A percentile compares a stretch with the other conserved stretches of the same genome.
These are phyloP conservation scores for Alosa alosa DNA, from an alignment of 2,113 vertebrate species.

Conservation along the genomic window DNA sequence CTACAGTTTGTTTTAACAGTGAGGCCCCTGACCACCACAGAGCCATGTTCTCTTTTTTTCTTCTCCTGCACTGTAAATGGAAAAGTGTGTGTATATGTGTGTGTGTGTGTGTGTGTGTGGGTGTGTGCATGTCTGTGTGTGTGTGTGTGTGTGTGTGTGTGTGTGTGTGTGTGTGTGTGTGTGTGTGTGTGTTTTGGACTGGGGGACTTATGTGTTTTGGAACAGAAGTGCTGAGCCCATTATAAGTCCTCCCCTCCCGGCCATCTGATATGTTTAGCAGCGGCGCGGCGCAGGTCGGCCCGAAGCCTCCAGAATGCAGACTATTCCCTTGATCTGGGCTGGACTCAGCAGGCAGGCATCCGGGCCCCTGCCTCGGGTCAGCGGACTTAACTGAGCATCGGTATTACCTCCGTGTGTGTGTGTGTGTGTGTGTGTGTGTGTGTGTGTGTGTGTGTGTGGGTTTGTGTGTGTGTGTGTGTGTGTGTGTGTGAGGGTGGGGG, in stretches of 20 bases:
- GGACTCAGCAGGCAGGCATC: constrained; percentile 57
- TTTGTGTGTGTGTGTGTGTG: background rate
- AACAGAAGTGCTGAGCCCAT: constrained; percentile 38
- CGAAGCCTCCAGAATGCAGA: constrained; percentile 48
- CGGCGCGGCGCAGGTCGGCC: constrained; percentile 33
- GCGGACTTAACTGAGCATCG: constrained; percentile 32
- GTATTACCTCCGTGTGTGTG: background rate
- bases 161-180: background rate
- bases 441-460: too few species aligned
- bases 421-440: too few species aligned
- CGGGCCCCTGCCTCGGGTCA: constrained; percentile 47
- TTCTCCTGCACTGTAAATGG: background rate
- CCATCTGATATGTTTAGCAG: constrained; percentile 55
- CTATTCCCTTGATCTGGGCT: constrained; percentile 54
- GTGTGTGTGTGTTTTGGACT: background rate
- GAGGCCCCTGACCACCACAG: background rate
- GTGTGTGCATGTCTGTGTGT: too few species aligned
- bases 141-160: background rate
- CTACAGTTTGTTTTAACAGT: background rate
- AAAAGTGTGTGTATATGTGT: background rate
- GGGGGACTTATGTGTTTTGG: constrained; percentile 10
- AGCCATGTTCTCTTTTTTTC: background rate
- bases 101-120: background rate
- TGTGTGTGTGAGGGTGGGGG: background rate
- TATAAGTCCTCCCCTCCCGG: constrained; percentile 34